Evolutionary conservation across 2,113 vertebrate species (phyloP).

Genomic region (Notiomystis cincta): DNA sequence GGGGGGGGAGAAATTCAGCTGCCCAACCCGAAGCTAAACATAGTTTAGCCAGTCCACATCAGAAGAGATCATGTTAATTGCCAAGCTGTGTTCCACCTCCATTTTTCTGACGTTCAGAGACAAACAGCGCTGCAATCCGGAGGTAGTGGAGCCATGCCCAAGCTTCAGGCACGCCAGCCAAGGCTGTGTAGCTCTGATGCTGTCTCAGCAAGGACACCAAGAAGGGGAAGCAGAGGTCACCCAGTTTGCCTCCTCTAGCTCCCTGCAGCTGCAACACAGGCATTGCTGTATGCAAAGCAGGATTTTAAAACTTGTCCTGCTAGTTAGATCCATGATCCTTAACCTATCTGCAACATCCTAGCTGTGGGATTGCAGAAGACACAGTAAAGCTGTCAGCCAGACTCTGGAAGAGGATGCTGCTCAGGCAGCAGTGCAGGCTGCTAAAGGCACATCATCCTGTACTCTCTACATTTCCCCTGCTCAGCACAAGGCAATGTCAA

Average conservation of each 20-base stretch:
- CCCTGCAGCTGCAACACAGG: background rate
- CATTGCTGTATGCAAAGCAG: background rate
- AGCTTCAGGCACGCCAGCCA: background rate
- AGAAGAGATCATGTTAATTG: background rate
- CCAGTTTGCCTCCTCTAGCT: background rate
- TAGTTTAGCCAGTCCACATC: background rate
- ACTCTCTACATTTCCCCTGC: background rate
- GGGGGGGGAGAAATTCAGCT: background rate
- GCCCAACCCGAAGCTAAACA: background rate
- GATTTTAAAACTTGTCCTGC: background rate
- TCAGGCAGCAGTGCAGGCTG: background rate
- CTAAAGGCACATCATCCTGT: background rate
- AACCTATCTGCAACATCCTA: background rate
- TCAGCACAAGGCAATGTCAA: background rate
- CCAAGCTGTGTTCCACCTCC: background rate
- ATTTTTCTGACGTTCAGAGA: fast-evolving
- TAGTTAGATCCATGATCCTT: background rate
- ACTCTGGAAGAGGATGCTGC: background rate
- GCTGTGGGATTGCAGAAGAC: background rate
- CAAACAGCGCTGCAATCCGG: background rate
- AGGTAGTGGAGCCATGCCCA: background rate
- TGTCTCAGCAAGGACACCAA: background rate
- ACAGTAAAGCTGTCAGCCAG: background rate
- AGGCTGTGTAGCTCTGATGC: background rate
- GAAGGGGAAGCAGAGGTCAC: background rate